Evolutionary conservation across 1,140 invertebrate species (phyloP).

Genomic region (Conopomorpha cramerella): DNA sequence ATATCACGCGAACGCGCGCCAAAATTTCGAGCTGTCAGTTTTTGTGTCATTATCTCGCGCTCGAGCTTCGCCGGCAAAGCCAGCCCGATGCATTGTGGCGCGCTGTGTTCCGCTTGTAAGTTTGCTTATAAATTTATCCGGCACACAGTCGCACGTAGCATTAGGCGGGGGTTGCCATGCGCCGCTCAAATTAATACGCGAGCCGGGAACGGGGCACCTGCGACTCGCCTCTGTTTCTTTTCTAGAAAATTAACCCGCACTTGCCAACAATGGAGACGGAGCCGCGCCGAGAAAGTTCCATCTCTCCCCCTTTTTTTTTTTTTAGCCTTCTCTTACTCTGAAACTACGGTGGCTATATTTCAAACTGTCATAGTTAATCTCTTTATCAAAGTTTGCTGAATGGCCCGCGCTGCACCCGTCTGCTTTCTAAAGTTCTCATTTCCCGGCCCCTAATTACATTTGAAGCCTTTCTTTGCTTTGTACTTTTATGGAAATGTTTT

Average conservation of each 20-base stretch:
- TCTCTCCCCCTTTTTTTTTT: too few species aligned
- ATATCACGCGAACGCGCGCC: too few species aligned
- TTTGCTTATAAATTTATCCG: conserved; percentile 37
- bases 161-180: conserved; percentile 35
- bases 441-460: conserved; percentile 44
- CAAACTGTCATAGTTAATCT: conserved; percentile 60
- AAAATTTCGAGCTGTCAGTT: too few species aligned
- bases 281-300: conserved; percentile 26
- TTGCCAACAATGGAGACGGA: conserved; percentile 41
- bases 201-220: conserved; percentile 42
- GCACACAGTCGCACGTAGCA: conserved; percentile 39
- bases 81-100: conserved; percentile 6
- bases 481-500: too few species aligned
- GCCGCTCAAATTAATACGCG: conserved; percentile 44
- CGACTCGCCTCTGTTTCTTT: conserved; percentile 46
- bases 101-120: conserved; percentile 17
- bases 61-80: too few species aligned
- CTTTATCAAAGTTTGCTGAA: conserved; percentile 59
- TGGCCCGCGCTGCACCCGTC: conserved; percentile 41
- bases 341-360: conserved; percentile 52
- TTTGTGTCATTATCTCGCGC: too few species aligned
- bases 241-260: conserved; percentile 46
- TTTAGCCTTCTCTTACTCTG: conserved; percentile 41
- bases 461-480: conserved; percentile 21
- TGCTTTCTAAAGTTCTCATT: conserved; percentile 28